Percentiles rank a stretch among this genome's conserved stretches.
Conservation (phyloP, 2,797 vertebrate genomes). For the Epinephelus coioides region DNA sequence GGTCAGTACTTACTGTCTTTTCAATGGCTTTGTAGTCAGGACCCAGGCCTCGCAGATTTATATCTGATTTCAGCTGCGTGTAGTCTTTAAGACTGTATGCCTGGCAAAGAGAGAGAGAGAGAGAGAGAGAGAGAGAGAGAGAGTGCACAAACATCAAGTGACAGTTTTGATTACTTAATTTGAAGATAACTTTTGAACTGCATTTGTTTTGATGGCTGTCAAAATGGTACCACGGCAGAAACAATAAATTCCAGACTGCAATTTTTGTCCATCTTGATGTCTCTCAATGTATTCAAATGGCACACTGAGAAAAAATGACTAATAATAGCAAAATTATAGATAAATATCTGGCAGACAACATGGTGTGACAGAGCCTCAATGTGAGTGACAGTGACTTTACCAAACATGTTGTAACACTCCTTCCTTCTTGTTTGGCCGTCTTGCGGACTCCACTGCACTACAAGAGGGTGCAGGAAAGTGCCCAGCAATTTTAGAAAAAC, state of each 20-base stretch:
- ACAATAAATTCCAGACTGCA: conserved; percentile 16
- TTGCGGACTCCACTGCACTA: too few relatives aligned
- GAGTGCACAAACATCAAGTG: not conserved
- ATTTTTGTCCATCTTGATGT: conserved; percentile 35
- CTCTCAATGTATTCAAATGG: conserved; percentile 21
- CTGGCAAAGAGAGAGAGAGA: conserved; percentile 52
- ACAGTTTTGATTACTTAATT: conserved; percentile 28
- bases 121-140: not conserved
- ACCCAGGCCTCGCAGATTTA: conserved; percentile 90
- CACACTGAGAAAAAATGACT: not conserved
- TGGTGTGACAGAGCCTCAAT: not conserved
- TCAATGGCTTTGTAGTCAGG: conserved; percentile 86
- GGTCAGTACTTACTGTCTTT: conserved; percentile 87
- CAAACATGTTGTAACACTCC: conserved; percentile 3
- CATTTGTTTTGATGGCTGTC: conserved; percentile 27
- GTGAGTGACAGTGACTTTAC: conserved; percentile 20
- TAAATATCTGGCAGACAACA: not conserved
- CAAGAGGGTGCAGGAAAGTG: too few relatives aligned
- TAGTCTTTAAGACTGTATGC: conserved; percentile 84
- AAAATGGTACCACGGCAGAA: conserved; percentile 6
- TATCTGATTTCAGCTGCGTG: conserved; percentile 78
- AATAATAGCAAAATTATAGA: conserved; percentile 21
- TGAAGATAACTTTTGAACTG: conserved; percentile 13
- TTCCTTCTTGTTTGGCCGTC: not conserved
- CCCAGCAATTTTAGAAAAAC: too few relatives aligned